Conservation (phyloP, 1,140 invertebrate genomes). For the Caenorhabditis brenneri region DNA sequence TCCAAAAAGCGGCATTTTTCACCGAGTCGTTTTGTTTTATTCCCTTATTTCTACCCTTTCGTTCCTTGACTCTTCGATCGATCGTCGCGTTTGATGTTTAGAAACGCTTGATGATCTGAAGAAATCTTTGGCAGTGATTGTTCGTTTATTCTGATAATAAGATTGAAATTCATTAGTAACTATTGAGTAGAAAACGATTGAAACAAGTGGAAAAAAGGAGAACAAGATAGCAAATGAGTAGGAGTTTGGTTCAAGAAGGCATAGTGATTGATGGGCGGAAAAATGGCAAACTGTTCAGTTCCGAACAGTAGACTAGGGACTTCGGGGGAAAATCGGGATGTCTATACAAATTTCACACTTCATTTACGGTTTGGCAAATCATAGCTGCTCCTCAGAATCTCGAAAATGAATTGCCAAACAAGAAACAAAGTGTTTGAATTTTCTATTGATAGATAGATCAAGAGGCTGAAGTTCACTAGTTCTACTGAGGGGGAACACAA, state of each 20-base stretch:
- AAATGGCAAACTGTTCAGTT: not conserved
- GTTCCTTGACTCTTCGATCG: not conserved
- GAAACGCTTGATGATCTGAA: not conserved
- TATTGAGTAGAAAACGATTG: not conserved
- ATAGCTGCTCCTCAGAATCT: no score
- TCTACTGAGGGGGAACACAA: no score
- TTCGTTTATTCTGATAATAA: constrained; percentile 16
- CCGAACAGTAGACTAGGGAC: not conserved
- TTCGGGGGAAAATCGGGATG: no score
- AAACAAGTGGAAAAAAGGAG: not conserved
- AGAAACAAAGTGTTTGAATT: no score
- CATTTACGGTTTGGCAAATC: no score
- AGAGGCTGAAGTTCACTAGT: no score
- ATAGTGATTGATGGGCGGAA: not conserved
- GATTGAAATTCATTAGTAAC: not conserved
- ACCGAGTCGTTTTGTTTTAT: no score
- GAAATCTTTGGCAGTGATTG: not conserved
- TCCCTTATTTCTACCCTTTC: not conserved
- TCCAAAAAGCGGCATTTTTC: constrained; percentile 20
- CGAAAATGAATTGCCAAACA: no score
- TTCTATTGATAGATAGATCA: no score
- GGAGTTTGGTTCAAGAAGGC: not conserved
- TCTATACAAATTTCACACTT: no score
- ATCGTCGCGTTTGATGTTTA: not conserved
- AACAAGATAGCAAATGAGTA: constrained; percentile 3